These are phyloP conservation scores for Petroica traversi DNA, from an alignment of 2,113 vertebrate species.

Conservation along the genomic window DNA sequence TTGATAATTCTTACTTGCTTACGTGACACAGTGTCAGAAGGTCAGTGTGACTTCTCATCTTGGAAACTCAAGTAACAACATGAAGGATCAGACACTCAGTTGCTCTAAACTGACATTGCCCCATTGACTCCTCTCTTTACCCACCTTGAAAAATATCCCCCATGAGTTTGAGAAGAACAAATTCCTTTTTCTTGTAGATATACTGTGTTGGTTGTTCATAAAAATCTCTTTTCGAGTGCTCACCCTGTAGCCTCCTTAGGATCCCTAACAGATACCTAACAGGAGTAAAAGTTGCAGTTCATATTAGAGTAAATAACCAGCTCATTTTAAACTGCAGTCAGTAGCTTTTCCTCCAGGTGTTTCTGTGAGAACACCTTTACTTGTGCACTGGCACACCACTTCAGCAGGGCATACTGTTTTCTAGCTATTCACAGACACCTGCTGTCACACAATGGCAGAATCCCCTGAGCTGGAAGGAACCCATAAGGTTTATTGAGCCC, in stretches of 20 bases:
- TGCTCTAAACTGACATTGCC: background rate
- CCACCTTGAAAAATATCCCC: rapidly evolving
- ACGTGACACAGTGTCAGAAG: background rate
- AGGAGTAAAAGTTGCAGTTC: background rate
- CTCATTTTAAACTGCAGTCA: background rate
- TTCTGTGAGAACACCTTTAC: background rate
- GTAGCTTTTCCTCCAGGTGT: background rate
- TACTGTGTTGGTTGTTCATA: background rate
- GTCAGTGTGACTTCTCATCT: background rate
- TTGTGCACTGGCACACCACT: background rate
- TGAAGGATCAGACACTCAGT: background rate
- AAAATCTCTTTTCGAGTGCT: background rate
- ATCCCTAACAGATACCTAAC: background rate
- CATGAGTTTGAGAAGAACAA: background rate
- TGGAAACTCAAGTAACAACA: background rate
- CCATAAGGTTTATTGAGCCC: background rate
- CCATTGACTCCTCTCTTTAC: background rate
- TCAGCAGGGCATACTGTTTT: background rate
- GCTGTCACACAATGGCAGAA: background rate
- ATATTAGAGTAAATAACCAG: background rate
- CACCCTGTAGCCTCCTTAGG: background rate
- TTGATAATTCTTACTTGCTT: background rate
- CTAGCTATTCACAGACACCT: background rate
- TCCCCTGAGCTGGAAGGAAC: background rate
- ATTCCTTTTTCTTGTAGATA: background rate